These are phyloP conservation scores for Lydus trimaculatus DNA, from an alignment of 2,888 invertebrate genomes.

Conservation along the genomic window DNA sequence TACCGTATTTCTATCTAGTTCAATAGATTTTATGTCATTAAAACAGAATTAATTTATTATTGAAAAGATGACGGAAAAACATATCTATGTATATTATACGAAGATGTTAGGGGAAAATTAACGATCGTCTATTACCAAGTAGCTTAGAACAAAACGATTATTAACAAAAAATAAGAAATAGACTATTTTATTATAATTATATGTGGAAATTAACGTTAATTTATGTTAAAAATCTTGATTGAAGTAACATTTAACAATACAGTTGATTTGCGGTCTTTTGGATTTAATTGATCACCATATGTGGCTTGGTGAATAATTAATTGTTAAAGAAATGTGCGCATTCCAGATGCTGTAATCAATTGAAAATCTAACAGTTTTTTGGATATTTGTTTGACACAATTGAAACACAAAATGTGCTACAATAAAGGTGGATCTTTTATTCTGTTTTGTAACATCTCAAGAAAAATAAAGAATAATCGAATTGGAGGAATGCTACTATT, in stretches of 20 bases:
- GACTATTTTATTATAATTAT: neutral
- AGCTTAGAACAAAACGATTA: neutral
- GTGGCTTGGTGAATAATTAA: neutral
- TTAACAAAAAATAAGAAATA: neutral
- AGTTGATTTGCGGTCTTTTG: neutral
- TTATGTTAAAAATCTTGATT: neutral
- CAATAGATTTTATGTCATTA: constrained; percentile 30
- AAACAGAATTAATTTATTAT: constrained; percentile 27
- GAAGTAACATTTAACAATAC: neutral
- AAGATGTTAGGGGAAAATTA: neutral
- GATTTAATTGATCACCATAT: constrained; percentile 2
- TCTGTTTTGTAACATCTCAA: neutral
- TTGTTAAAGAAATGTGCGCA: neutral
- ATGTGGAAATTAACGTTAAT: neutral
- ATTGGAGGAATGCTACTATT: neutral
- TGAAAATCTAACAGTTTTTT: constrained; percentile 8
- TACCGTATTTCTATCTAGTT: neutral
- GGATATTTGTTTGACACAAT: neutral
- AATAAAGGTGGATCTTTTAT: too few species aligned
- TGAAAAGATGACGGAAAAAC: constrained; percentile 18
- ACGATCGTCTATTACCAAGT: neutral
- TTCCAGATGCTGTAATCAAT: constrained; percentile 5
- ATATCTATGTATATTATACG: too few species aligned
- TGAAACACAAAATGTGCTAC: too few species aligned
- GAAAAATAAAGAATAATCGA: neutral